Evolutionary conservation across 2,888 invertebrate species (phyloP), one percentile per base, ranked within the genome.

Genomic region (Pseudoips prasinana): DNA sequence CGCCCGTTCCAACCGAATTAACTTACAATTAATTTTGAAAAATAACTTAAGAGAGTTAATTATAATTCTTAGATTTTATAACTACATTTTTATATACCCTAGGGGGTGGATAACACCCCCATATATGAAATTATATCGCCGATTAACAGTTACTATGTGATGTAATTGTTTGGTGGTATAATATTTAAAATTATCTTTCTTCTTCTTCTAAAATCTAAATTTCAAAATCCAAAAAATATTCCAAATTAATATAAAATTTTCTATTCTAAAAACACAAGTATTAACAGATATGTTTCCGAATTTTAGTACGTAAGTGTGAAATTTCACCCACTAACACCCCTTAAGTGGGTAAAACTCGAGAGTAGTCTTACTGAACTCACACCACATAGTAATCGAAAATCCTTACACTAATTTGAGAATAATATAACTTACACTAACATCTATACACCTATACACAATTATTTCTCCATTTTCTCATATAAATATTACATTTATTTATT

Each of bases 371-470:
- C 1, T 1, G n/a, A 10, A 1, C 9, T 17, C 23, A 20, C 29
- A n/a, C 14, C 24, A 27, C 26, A 10, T 10, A 19, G 19, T 17
- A 4, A 1, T 10, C 22, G 19, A 20, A 4, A 1, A 1, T 29
- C 11, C 28, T 32, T 19, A 50, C 39, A 47, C 25, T 19, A 30
- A 39, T 10, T 38, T 24, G 4, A 18, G 10, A 7, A 31, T 45
- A 14, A 14, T 14, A 14, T 14, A 14, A 14, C 14, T 14, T 14
- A 14, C 14, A 2, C 14, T 14, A 14, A 14, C 14, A 3, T 38
- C 33, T 52, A 34, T 56, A 54, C 52, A 46, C 17, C 41, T 54
- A 48, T 54, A 54, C 57, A 54, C 29, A 20, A 20, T 20, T 20
- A 22, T 47, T 37, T 36, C 24, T 19, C 33, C 31, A 14, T 33